phyloP scores from a whole-genome alignment of 2,113 vertebrate genomes.

The Picathartes gymnocephalus region DNA sequence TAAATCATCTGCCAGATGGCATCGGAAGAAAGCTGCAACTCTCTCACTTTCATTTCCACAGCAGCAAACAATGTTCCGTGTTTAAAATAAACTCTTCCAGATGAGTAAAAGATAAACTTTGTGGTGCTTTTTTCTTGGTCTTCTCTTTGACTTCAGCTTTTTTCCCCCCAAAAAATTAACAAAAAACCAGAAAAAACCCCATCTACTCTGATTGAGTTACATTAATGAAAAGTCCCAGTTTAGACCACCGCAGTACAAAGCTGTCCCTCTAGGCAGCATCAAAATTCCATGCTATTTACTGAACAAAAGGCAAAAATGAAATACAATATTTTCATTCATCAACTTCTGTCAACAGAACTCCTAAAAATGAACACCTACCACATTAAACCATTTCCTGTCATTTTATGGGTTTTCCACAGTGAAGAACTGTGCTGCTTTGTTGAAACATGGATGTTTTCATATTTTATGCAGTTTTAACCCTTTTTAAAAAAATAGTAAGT shows the following conservation, averaged over 20 bases:
- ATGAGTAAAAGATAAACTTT: conserved; percentile 81
- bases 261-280: conserved; percentile 57
- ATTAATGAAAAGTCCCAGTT: conserved; percentile 63
- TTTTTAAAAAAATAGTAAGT: background rate
- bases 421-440: background rate
- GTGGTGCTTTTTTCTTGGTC: conserved; percentile 65
- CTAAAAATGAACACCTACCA: conserved; percentile 67
- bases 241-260: conserved; percentile 65
- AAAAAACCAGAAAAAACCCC: background rate
- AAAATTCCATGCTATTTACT: conserved; percentile 50
- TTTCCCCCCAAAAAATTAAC: background rate
- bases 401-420: conserved; percentile 67
- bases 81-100: conserved; percentile 86
- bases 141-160: conserved; percentile 59
- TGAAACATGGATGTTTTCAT: conserved; percentile 14
- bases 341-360: conserved; percentile 70
- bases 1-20: conserved; percentile 80
- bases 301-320: conserved; percentile 59
- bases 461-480: background rate
- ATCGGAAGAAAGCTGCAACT: conserved; percentile 71
- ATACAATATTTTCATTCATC: conserved; percentile 56
- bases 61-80: conserved; percentile 78
- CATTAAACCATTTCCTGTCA: conserved; percentile 69
- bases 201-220: conserved; percentile 55
- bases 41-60: conserved; percentile 78